Evolutionary conservation across 2,113 vertebrate species (phyloP).

Genomic region (Perca flavescens): DNA sequence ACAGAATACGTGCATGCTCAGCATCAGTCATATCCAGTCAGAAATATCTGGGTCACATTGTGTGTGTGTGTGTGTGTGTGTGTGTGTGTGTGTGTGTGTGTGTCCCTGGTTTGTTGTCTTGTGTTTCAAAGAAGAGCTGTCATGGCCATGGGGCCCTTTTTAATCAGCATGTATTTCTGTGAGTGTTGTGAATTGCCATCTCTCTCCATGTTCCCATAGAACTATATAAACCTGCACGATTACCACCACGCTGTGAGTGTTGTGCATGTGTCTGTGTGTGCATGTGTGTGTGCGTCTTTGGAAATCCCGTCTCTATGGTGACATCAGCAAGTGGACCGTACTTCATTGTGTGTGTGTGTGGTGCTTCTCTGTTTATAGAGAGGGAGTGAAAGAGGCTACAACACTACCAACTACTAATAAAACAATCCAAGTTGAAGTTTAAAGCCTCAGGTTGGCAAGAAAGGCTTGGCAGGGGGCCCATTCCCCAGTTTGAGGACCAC

Average conservation of each 20-base stretch:
- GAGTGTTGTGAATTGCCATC: not conserved
- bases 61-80: not conserved
- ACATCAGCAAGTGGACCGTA: conserved; percentile 2
- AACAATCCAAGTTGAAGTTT: not conserved
- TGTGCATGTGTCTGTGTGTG: not conserved
- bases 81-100: not conserved
- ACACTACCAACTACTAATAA: not conserved
- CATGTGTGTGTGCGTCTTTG: not conserved
- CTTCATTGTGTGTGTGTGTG: not conserved
- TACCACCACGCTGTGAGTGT: not conserved
- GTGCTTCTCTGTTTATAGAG: not conserved
- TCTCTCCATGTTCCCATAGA: not conserved
- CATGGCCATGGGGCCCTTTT: conserved; percentile 28
- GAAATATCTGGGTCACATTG: conserved; percentile 39
- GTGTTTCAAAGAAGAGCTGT: conserved; percentile 26
- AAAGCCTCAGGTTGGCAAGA: no score
- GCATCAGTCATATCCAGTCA: conserved; percentile 1
- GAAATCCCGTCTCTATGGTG: conserved; percentile 12
- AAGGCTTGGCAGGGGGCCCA: no score
- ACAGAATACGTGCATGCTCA: conserved; percentile 19
- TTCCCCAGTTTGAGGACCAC: no score
- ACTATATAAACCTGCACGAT: not conserved
- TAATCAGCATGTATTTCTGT: conserved; percentile 5
- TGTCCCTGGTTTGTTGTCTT: conserved; percentile 19
- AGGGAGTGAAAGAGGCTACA: not conserved